Percentiles rank a stretch among this genome's conserved stretches.
phyloP scores from a whole-genome alignment of 2,888 invertebrate genomes.

The Campoletis raptor region DNA sequence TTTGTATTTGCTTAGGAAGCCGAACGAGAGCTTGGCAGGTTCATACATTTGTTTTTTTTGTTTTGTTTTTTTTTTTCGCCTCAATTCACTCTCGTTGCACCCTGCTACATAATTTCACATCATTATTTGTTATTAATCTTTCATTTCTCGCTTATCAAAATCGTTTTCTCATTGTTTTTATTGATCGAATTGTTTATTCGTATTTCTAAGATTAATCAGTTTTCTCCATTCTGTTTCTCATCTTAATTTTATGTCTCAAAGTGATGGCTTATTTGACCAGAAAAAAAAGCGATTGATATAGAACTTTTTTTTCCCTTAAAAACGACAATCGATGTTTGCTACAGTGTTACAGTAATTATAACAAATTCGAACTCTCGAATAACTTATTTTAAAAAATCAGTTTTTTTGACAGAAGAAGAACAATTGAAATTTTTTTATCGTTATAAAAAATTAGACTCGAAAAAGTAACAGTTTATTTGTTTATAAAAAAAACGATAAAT shows the following conservation, averaged over 20 bases:
- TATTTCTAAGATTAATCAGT: not conserved
- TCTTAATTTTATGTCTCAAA: no score
- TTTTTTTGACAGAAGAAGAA: no score
- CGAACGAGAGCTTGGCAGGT: conserved; percentile 72
- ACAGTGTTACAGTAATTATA: not conserved
- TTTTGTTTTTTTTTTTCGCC: conserved; percentile 18
- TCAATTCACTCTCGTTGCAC: conserved; percentile 36
- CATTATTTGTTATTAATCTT: conserved; percentile 17
- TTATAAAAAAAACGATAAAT: no score
- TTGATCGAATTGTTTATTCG: not conserved
- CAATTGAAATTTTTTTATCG: no score
- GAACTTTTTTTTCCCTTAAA: not conserved
- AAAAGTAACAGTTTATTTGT: no score
- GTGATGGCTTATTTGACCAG: not conserved
- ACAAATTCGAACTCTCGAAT: no score
- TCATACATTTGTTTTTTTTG: conserved; percentile 28
- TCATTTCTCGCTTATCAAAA: conserved; percentile 2
- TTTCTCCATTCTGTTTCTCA: not conserved
- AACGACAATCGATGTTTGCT: not conserved
- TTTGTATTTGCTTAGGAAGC: conserved; percentile 79
- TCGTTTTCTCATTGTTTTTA: not conserved
- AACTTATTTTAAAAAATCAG: no score
- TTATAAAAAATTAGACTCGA: no score
- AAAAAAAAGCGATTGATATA: not conserved
- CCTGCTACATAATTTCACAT: conserved; percentile 21